Evolutionary conservation across 2,113 vertebrate genomes (phyloP).

Genomic region (Pelusios castaneus): DNA sequence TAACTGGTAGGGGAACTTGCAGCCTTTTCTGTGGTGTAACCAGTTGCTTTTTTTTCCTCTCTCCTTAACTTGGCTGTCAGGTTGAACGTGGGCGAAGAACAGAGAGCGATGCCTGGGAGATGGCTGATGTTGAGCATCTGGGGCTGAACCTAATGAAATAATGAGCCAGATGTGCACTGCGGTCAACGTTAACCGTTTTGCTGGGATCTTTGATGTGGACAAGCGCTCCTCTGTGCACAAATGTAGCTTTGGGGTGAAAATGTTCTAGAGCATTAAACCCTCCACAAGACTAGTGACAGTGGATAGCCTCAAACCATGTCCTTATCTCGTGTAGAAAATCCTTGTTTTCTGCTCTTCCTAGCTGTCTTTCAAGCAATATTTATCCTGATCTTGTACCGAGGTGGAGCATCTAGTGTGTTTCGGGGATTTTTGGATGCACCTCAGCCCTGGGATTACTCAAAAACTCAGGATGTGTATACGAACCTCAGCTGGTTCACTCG

Average conservation of each 20-base stretch:
- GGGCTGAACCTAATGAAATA: not conserved
- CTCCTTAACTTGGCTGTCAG: not conserved
- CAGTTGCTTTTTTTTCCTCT: rapidly evolving
- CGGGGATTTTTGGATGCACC: not conserved
- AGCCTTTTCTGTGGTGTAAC: rapidly evolving
- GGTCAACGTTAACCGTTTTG: not conserved
- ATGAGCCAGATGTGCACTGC: not conserved
- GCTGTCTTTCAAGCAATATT: conserved; percentile 69
- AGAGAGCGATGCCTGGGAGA: not conserved
- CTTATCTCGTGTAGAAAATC: conserved; percentile 57
- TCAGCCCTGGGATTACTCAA: conserved; percentile 65
- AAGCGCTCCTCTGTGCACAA: rapidly evolving
- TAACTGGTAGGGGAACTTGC: not conserved
- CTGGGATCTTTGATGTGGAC: not conserved
- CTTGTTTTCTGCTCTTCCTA: conserved; percentile 64
- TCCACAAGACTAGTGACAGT: not conserved
- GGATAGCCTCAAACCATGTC: conserved; percentile 48
- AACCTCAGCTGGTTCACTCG: conserved; percentile 71
- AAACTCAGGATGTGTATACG: conserved; percentile 69
- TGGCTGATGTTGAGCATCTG: not conserved
- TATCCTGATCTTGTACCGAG: conserved; percentile 71
- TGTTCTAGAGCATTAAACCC: not conserved
- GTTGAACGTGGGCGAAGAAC: not conserved
- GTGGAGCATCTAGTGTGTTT: conserved; percentile 32
- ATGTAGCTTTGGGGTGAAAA: not conserved